Conservation (phyloP, 2,797 vertebrate species). For the Harpagifer antarcticus region DNA sequence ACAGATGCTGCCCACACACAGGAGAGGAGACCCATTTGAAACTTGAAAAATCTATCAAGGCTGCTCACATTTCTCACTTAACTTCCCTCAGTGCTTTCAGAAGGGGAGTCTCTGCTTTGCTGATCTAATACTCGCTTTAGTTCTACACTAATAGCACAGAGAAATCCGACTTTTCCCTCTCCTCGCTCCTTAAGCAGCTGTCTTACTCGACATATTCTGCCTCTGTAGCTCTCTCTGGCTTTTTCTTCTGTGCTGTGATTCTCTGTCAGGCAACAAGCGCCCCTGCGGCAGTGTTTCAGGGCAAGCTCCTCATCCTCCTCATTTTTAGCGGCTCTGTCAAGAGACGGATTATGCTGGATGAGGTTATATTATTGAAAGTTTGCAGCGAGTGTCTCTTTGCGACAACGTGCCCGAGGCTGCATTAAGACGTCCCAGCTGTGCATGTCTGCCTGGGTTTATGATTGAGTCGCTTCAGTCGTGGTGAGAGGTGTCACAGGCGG, state of each 20-base stretch:
- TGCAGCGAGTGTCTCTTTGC: slow-evolving; percentile 26
- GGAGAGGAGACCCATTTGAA: slow-evolving; percentile 58
- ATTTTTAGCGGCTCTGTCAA: slow-evolving; percentile 27
- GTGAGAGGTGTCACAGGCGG: slow-evolving; percentile 52
- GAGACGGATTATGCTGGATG: slow-evolving; percentile 45
- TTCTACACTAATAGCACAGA: slow-evolving; percentile 34
- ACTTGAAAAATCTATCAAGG: slow-evolving; percentile 53
- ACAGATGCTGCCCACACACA: slow-evolving; percentile 66
- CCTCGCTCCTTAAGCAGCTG: background rate
- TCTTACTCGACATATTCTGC: background rate
- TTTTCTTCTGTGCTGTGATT: slow-evolving; percentile 33
- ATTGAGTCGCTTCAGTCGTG: slow-evolving; percentile 51
- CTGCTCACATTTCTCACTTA: slow-evolving; percentile 42
- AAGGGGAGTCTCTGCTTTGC: slow-evolving; percentile 52
- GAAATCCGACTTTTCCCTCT: slow-evolving; percentile 4
- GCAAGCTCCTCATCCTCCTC: slow-evolving; percentile 19
- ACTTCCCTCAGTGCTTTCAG: slow-evolving; percentile 33
- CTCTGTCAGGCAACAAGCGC: slow-evolving; percentile 42
- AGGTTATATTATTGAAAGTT: slow-evolving; percentile 44
- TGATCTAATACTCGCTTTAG: slow-evolving; percentile 58
- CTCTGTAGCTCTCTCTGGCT: slow-evolving; percentile 2
- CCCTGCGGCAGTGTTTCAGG: slow-evolving; percentile 31
- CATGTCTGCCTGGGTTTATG: background rate
- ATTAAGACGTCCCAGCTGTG: slow-evolving; percentile 38
- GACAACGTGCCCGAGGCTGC: slow-evolving; percentile 15